phyloP scores from a whole-genome alignment of 2,113 vertebrate species.

The Xiphophorus maculatus region DNA sequence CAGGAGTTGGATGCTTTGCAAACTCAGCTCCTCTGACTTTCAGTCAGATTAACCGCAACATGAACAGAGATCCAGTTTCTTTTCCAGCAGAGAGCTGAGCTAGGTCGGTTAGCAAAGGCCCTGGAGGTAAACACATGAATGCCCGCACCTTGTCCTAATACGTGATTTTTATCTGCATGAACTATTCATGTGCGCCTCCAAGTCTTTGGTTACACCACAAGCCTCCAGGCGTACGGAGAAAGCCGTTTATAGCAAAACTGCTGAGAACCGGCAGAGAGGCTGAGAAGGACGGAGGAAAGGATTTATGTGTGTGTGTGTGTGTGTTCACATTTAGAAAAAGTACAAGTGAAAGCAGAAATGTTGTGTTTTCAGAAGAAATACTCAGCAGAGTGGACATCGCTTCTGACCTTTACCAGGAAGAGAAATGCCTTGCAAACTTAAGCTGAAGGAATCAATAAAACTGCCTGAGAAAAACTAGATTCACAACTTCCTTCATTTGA shows the following conservation, averaged over 20 bases:
- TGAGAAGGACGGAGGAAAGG: not conserved
- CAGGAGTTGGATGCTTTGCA: slow-evolving; percentile 56
- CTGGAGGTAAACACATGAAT: slow-evolving; percentile 6
- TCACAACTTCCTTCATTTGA: not conserved
- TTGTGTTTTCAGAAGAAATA: not conserved
- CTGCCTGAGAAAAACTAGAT: not conserved
- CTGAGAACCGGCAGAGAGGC: not conserved
- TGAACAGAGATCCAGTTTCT: slow-evolving; percentile 49
- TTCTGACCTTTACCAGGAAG: not conserved
- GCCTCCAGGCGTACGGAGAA: not conserved
- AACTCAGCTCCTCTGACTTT: slow-evolving; percentile 68
- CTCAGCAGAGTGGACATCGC: not conserved
- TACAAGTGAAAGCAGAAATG: not conserved
- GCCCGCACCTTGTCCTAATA: slow-evolving; percentile 7
- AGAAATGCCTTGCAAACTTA: not conserved
- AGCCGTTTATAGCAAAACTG: not conserved
- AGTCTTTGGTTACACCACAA: not conserved
- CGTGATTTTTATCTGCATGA: slow-evolving; percentile 3
- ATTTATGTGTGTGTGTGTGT: not conserved
- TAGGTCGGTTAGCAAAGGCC: slow-evolving; percentile 23
- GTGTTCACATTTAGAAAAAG: not conserved
- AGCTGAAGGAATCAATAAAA: not conserved
- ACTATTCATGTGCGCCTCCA: not conserved
- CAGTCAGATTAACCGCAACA: slow-evolving; percentile 57
- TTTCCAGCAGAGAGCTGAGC: slow-evolving; percentile 40